Conservation (phyloP, 2,113 vertebrate genomes). For the Cisticola juncidis region DNA sequence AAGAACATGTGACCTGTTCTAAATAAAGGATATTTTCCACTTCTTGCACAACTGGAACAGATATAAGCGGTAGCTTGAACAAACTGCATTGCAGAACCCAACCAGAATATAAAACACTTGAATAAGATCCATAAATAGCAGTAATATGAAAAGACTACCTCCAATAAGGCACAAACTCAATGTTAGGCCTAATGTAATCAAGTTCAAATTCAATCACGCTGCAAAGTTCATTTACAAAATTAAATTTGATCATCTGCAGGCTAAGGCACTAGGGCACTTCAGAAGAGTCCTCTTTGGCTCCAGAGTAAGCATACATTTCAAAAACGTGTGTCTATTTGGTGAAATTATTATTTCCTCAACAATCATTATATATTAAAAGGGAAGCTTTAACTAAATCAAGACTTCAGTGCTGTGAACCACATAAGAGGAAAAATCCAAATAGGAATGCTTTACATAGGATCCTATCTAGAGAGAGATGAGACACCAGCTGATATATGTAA, state of each 20-base stretch:
- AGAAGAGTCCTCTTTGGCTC: not conserved
- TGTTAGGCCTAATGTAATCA: conserved; percentile 63
- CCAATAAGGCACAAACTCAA: conserved; percentile 46
- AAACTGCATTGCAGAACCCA: conserved; percentile 74
- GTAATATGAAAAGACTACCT: conserved; percentile 65
- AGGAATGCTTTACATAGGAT: not conserved
- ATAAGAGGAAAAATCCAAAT: not conserved
- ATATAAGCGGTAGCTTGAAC: conserved; percentile 80
- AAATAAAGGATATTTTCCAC: conserved; percentile 88
- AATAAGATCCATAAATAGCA: conserved; percentile 73
- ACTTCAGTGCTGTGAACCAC: not conserved
- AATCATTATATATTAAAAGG: not conserved
- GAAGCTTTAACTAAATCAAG: not conserved
- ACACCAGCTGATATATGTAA: not conserved
- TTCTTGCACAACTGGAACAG: conserved; percentile 85
- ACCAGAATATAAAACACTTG: conserved; percentile 64
- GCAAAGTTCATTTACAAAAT: conserved; percentile 65
- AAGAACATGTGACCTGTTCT: conserved; percentile 82
- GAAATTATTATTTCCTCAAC: not conserved
- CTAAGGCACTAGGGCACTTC: conserved; percentile 8
- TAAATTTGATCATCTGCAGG: conserved; percentile 55
- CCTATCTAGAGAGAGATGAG: not conserved
- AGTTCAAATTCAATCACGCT: conserved; percentile 64
- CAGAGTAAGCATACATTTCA: not conserved
- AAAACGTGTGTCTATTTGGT: not conserved